Conservation (phyloP, 2,113 vertebrate species). For the Siniperca chuatsi region DNA sequence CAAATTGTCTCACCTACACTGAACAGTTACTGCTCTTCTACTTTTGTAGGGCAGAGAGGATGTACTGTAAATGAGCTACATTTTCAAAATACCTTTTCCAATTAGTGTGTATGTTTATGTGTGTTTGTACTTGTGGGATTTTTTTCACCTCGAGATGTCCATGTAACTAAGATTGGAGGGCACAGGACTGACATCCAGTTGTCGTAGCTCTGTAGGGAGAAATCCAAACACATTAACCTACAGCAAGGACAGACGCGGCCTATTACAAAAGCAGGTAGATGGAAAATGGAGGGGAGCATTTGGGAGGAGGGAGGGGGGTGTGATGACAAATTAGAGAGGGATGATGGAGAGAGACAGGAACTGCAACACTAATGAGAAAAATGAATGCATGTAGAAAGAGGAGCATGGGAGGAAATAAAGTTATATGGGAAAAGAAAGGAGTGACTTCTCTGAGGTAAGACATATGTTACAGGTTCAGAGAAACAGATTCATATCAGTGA, state of each 20-base stretch:
- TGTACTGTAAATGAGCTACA: background rate
- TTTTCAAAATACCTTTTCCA: conserved; percentile 10
- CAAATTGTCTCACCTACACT: background rate
- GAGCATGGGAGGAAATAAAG: background rate
- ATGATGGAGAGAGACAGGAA: conserved; percentile 49
- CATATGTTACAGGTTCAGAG: background rate
- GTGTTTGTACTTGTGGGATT: conserved; percentile 18
- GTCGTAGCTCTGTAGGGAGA: conserved; percentile 87
- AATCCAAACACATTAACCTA: conserved; percentile 73
- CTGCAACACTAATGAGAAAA: conserved; percentile 41
- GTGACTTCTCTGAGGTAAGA: conserved; percentile 3
- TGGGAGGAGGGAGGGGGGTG: background rate
- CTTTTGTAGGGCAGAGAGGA: background rate
- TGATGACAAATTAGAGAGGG: conserved; percentile 31
- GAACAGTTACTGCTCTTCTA: background rate
- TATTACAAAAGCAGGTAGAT: conserved; percentile 54
- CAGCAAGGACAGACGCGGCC: conserved; percentile 67
- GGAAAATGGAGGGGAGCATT: conserved; percentile 34
- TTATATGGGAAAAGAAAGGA: background rate
- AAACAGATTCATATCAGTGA: background rate
- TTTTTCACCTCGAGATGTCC: conserved; percentile 95
- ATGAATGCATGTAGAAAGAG: conserved; percentile 13
- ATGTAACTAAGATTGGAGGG: conserved; percentile 92
- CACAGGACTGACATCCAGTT: conserved; percentile 92
- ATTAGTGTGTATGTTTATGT: conserved; percentile 13